Conservation (phyloP, 1,140 invertebrate species). For the Lutraria rhynchaena region DNA sequence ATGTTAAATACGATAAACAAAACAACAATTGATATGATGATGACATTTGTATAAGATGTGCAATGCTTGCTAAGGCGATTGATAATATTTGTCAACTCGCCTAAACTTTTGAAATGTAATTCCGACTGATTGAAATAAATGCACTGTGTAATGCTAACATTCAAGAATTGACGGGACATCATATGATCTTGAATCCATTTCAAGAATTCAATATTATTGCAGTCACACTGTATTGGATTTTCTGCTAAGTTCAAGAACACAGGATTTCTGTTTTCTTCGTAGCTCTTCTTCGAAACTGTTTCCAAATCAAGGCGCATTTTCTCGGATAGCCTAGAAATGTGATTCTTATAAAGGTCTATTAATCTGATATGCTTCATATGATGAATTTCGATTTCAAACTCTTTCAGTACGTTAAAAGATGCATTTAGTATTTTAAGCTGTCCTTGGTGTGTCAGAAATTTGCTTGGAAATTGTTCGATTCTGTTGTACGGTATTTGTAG, state of each 20-base stretch:
- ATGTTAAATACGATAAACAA: conserved; percentile 15
- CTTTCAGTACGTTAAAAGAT: background rate
- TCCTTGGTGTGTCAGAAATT: background rate
- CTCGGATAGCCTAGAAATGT: background rate
- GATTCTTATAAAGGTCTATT: conserved; percentile 7
- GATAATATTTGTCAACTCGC: background rate
- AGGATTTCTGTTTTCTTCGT: background rate
- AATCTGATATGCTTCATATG: conserved; percentile 19
- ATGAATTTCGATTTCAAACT: conserved; percentile 15
- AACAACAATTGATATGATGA: background rate
- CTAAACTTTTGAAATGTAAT: background rate
- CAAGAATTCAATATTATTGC: conserved; percentile 36
- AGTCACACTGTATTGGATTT: conserved; percentile 19
- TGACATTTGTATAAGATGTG: background rate
- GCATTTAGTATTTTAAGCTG: conserved; percentile 1
- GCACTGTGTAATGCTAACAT: background rate
- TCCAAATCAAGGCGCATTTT: conserved; percentile 3
- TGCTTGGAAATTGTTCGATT: background rate
- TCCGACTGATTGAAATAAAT: background rate
- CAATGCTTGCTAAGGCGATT: background rate
- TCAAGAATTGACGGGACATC: conserved; percentile 1
- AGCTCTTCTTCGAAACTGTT: conserved; percentile 5
- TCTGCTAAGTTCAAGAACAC: conserved; percentile 9
- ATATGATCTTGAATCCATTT: conserved; percentile 37
- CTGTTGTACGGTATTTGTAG: conserved; percentile 35